Evolutionary conservation across 1,140 invertebrate species (phyloP).

Genomic region (Helicoverpa armigera): DNA sequence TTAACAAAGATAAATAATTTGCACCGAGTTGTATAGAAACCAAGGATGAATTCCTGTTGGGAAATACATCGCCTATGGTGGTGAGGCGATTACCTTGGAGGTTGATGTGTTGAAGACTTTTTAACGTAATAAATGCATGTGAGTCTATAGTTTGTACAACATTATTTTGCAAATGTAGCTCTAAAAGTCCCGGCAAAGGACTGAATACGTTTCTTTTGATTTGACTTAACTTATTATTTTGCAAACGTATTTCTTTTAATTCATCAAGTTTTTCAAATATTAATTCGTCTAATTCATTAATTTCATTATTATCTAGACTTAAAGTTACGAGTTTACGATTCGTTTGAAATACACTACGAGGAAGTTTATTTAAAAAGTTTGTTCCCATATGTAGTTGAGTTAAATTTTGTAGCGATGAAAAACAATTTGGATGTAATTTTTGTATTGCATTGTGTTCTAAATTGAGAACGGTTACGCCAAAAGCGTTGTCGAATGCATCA

Average conservation of each 20-base stretch:
- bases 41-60: conserved; percentile 90
- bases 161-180: conserved; percentile 96
- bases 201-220: conserved; percentile 94
- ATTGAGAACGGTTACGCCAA: conserved; percentile 93
- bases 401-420: conserved; percentile 91
- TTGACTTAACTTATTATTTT: conserved; percentile 93
- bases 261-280: conserved; percentile 92
- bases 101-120: conserved; percentile 95
- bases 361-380: conserved; percentile 94
- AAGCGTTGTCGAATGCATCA: conserved; percentile 93
- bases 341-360: conserved; percentile 90
- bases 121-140: conserved; percentile 93
- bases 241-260: conserved; percentile 93
- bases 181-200: conserved; percentile 92
- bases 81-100: conserved; percentile 93
- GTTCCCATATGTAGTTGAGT: conserved; percentile 94
- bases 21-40: conserved; percentile 95
- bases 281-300: conserved; percentile 92
- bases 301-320: conserved; percentile 96
- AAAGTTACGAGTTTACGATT: conserved; percentile 93
- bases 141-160: conserved; percentile 92
- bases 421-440: conserved; percentile 91
- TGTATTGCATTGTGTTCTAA: conserved; percentile 95
- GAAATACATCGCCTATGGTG: conserved; percentile 93
- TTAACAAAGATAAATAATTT: conserved; percentile 92